Base-by-base conservation (phyloP, 2,888 invertebrate genomes). In the Drosophila emarginata region DNA sequence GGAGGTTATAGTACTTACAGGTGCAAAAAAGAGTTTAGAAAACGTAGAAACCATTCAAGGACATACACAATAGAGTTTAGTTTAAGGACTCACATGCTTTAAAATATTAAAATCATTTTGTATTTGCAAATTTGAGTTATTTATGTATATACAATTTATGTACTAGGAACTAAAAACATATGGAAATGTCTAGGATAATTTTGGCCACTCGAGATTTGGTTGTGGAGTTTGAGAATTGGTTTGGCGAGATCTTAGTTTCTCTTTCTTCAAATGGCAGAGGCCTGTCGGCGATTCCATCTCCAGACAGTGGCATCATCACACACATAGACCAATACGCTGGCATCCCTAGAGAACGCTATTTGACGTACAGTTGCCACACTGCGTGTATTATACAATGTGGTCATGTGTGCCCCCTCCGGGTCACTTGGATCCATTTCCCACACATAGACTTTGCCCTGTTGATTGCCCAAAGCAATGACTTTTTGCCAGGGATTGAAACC, bases 231-330 rank as follows among this genome's bases (percentile, higher is more conserved):
- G 45, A 45, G 23, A 36, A 21, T 58, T 14, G n/a, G 14, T 54
- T 15, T 32, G 7, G 18, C 5, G 6, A 18, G 21, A 6, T 64
- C 14, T 26, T 9, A 45, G 28, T 9, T 23, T 28, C 5, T 1
- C 15, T n/a, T 32, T 12, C 4, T 56, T 64, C 45, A 84, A 28
- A 72, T 69, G 58, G 85, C 61, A 1, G 77, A 23, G 0, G 83
- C 63, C 9, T 73, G 73, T 2, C 89, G 75, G 0, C 90, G 88
- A 92, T 99, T 98, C 98, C 98, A 99, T 80, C 99, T 94, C 98
- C 98, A 99, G 80, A 99, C 95, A 15, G 98, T 97, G 4, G 97
- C 97, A 92, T 99, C 98, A 89, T 99, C 99, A 92, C 98, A 98
- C 56, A 98, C 98, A 75, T 97, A 97, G n/a, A 99, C 92, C 66